Base-by-base conservation (phyloP, 2,888 invertebrate genomes). In the Leptothorax acervorum region DNA sequence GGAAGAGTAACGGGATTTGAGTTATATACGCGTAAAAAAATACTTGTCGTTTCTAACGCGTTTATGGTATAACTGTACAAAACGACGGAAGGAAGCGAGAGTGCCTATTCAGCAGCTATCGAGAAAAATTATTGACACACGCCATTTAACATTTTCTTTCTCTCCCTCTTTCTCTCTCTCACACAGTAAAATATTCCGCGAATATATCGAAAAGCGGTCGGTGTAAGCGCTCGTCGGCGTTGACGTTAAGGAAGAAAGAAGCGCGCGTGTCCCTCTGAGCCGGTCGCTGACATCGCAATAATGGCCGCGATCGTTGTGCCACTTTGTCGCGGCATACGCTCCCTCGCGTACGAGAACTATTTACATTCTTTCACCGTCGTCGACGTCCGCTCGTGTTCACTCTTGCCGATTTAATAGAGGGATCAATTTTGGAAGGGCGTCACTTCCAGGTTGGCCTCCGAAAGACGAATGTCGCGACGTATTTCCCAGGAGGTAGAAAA, bases 111-210 rank as follows among this genome's bases (percentile, higher is more conserved):
- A 76, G 68, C 82, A 71, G 35, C 63, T 71, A 60, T 48, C 68
- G 85, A 79, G 73, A 73, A 81, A 65, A 87, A 87, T 73, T 85
- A 88, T 88, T 83, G 89, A 86, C 90, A 83, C 82, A 84, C 88
- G 86, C 88, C 86, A 89, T 89, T 89, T 88, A 89, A 79, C 79
- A 76, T 18, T 75, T 28, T n/a, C 55, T 55, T 55, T 35, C 31
- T 60, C 28, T 45, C 31, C 28, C 51, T 6, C 12, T 71, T 28
- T 35, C 75, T 76, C 35, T 71, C 12, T 23, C 23, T 45, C 55
- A 8, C 57, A 48, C 45, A 35, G 28, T 66, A 60, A 83, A 76
- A 83, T 63, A 78, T 78, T 78, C 65, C 35, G 42, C 45, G 18
- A 15, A 35, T 84, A 66, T 60, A 68, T 63, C 60, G 57, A 57